Conservation (phyloP, 2,797 vertebrate genomes). For the Scyliorhinus canicula region DNA sequence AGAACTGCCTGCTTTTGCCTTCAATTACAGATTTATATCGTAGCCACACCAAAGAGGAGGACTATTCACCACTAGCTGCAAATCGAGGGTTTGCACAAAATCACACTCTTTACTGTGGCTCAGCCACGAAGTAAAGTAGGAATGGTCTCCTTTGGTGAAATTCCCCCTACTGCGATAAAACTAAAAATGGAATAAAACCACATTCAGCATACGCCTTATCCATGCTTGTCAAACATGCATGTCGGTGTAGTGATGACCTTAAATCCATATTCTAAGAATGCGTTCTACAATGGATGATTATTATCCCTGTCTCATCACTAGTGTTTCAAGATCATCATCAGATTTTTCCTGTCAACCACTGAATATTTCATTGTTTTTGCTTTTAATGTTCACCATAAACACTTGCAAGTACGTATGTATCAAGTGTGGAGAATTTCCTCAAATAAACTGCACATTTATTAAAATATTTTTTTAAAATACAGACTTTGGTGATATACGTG, state of each 20-base stretch:
- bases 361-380: background rate
- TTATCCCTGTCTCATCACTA: background rate
- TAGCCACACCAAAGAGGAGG: constrained; percentile 8
- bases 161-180: background rate
- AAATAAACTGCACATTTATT: background rate
- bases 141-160: background rate
- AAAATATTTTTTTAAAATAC: background rate
- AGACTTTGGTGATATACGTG: background rate
- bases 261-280: background rate
- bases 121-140: background rate
- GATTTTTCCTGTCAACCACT: background rate
- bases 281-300: background rate
- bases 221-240: background rate
- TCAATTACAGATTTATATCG: constrained; percentile 12
- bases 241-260: background rate
- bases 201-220: background rate
- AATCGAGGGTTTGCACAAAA: background rate
- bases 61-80: background rate
- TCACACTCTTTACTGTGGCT: background rate
- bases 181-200: background rate
- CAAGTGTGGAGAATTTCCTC: background rate
- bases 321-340: background rate
- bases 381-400: background rate
- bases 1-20: background rate
- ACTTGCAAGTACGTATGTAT: background rate